Base-by-base conservation (phyloP, 2,113 vertebrate genomes). In the Anolis sagrei region DNA sequence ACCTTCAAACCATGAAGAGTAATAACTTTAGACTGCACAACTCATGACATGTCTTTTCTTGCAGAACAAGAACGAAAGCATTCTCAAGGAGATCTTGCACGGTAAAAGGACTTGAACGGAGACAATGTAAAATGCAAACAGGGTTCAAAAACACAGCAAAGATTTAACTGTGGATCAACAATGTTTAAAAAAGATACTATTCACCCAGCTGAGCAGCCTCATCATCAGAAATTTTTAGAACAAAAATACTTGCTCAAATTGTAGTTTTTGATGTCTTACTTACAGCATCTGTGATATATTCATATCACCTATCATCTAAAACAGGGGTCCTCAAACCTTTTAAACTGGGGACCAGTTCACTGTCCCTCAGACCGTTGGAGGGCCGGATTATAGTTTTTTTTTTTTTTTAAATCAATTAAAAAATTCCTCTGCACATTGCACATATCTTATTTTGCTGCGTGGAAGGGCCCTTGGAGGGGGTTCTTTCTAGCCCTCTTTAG, bases 11-110 rank as follows among this genome's bases (percentile, higher is more conserved):
- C 7, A 0, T 61, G 76, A 44, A 78, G 89, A 79, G 0, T n/a
- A 73, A 0, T 75, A 73, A 84, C 75, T 89, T 89, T 66, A 14
- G 54, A 79, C 90, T 88, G 89, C 90, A 72, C 49, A 62, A 34
- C 2, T 77, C 79, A 88, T 79, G 48, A 75, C 87, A 0, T 84
- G 2, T 39, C 83, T 81, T 48, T 84, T 93, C 92, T 95, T 95
- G 84, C 96, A 44, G 96, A 96, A 82, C 96, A 96, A 29, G 95
- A 93, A 92, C 95, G 93, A 79, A 98, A 96, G 81, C 98, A 96
- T 94, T 97, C 97, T 32, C 96, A 96, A 34, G 97, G 97, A 69
- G 98, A 99, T 94, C 98, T 98, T 84, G 97, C 98, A 94, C 97
- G 92, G 75, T 98, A 98, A 91, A 98, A 98, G 75, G 97, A 97